Conservation (phyloP, 2,113 vertebrate genomes). For the Anoura caudifer region DNA sequence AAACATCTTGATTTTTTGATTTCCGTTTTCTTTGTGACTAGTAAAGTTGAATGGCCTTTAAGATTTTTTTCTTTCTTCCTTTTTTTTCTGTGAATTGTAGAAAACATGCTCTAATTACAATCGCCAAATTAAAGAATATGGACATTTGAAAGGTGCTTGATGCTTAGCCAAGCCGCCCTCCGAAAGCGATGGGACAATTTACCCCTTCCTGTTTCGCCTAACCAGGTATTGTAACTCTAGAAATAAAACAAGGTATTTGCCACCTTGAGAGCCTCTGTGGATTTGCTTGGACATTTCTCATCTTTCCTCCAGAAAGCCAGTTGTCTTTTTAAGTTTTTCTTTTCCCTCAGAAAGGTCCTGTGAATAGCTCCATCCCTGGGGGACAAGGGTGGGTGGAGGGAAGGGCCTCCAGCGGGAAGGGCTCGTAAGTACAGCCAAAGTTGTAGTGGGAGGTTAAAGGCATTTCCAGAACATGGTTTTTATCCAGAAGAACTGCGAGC, state of each 20-base stretch:
- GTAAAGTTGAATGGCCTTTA: not conserved
- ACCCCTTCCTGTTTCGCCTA: not conserved
- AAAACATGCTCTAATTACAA: not conserved
- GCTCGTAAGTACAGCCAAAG: not conserved
- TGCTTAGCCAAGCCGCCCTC: not conserved
- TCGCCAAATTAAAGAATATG: not conserved
- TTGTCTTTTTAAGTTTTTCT: not conserved
- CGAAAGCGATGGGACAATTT: not conserved
- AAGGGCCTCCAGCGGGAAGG: too few relatives aligned
- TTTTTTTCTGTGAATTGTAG: not conserved
- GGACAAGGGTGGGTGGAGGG: not conserved
- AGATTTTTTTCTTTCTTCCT: not conserved
- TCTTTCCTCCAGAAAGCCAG: not conserved
- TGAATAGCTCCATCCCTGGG: not conserved
- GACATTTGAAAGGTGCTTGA: not conserved
- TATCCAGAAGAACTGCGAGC: not conserved
- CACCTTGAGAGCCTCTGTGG: not conserved
- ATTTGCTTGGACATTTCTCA: not conserved
- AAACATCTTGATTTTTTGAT: not conserved
- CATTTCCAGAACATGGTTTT: not conserved
- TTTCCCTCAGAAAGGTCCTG: not conserved
- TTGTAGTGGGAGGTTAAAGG: not conserved
- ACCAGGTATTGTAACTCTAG: not conserved
- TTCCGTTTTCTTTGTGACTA: not conserved
- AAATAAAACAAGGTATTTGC: not conserved